These are phyloP conservation scores for Argya squamiceps DNA, from an alignment of 2,797 vertebrate genomes.

Conservation along the genomic window DNA sequence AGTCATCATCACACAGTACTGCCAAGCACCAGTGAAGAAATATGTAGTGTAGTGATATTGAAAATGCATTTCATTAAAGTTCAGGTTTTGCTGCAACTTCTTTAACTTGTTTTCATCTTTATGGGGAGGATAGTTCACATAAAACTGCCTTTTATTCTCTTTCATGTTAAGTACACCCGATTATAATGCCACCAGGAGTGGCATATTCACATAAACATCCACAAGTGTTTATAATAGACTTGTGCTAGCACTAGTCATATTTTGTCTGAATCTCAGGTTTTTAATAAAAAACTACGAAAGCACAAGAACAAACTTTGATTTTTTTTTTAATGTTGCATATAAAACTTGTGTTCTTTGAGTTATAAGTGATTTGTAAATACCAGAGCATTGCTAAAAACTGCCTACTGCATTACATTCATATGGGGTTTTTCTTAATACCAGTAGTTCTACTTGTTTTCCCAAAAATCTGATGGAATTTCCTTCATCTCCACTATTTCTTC, in stretches of 20 bases:
- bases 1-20: background rate
- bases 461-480: background rate
- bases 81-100: background rate
- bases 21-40: background rate
- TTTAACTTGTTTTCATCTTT: background rate
- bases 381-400: background rate
- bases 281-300: rapidly evolving
- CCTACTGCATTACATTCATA: too few relatives aligned
- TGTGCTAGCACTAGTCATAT: background rate
- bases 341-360: background rate
- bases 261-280: background rate
- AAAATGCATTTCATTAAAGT: background rate
- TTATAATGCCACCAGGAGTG: background rate
- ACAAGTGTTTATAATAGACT: background rate
- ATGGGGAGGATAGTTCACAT: background rate
- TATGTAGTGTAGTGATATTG: background rate
- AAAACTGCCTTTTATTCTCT: background rate
- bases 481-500: background rate
- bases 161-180: background rate
- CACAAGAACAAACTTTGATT: background rate
- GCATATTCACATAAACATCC: background rate
- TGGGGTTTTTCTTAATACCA: background rate
- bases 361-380: background rate
- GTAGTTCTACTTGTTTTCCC: background rate
- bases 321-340: background rate